Base-by-base conservation (phyloP, 2,888 invertebrate species). In the Athalia rosae region DNA sequence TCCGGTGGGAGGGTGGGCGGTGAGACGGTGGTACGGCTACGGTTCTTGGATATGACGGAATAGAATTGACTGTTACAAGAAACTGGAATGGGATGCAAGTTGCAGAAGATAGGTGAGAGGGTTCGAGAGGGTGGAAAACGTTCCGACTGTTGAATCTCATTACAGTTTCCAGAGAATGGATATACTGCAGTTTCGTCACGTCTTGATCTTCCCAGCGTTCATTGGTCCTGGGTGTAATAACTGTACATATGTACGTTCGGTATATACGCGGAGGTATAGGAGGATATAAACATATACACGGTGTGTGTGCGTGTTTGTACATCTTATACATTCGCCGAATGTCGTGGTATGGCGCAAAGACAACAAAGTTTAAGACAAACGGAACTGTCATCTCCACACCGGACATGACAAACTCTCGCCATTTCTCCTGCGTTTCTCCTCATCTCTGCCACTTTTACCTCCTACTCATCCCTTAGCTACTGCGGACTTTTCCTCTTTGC, bases 361-460 rank as follows among this genome's bases (percentile, higher is more conserved):
- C 85, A 84, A 84, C 83, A 85, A 87, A 87, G 85, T 85, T 85
- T 79, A 83, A 85, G 84, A 85, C 85, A 84, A 84, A 83, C 87
- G 84, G 84, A 86, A 87, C 88, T 84, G 87, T 85, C 87, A 87
- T 87, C 86, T 83, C 85, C 88, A 87, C 83, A 79, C 85, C 85
- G 87, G 87, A 88, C 86, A 86, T 87, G 88, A 87, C 84, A 85
- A 85, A 86, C 83, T 84, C 83, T 80, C 82, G 80, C 82, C 82
- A 82, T 84, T 85, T 83, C 84, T 78, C 76, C 73, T 11, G 11
- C 73, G 62, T 48, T 63, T 56, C 4, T 56, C 50, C 50, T 76
- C 66, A 15, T 15, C 15, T 43, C 45, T 8, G 43, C 64, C 74
- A 5, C 71, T 53, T 48, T 45, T 45, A 41, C 76, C 48, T 43